Evolutionary conservation across 2,113 vertebrate species (phyloP).

Genomic region (Vulpes vulpes): DNA sequence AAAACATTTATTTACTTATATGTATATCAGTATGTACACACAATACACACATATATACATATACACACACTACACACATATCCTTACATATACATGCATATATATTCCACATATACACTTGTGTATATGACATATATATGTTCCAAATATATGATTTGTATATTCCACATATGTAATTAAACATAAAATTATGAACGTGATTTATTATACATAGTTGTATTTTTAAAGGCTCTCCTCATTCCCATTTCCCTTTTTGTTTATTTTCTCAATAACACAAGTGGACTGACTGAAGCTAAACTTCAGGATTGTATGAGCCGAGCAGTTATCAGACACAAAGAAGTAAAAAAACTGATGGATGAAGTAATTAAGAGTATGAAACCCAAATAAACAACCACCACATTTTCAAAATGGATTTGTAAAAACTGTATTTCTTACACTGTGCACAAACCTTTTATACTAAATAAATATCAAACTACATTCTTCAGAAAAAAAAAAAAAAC

Average conservation of each 20-base stretch:
- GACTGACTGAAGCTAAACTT: conserved; percentile 94
- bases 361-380: conserved; percentile 91
- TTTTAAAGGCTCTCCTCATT: neutral
- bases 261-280: conserved; percentile 82
- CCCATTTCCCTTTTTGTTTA: neutral
- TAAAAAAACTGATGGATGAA: conserved; percentile 93
- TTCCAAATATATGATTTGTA: neutral
- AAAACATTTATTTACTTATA: neutral
- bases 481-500: no score
- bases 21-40: neutral
- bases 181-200: neutral
- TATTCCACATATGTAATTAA: neutral
- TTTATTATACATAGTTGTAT: neutral
- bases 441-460: conserved; percentile 88
- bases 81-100: neutral
- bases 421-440: conserved; percentile 89
- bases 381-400: conserved; percentile 85
- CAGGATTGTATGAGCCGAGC: conserved; percentile 96
- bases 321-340: conserved; percentile 93
- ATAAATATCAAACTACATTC: conserved; percentile 88
- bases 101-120: neutral
- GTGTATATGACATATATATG: neutral
- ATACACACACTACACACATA: neutral
- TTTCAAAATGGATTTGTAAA: conserved; percentile 87
- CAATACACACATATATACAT: neutral